These are phyloP conservation scores for Centropristis striata DNA, from an alignment of 2,113 vertebrate genomes.

Conservation along the genomic window DNA sequence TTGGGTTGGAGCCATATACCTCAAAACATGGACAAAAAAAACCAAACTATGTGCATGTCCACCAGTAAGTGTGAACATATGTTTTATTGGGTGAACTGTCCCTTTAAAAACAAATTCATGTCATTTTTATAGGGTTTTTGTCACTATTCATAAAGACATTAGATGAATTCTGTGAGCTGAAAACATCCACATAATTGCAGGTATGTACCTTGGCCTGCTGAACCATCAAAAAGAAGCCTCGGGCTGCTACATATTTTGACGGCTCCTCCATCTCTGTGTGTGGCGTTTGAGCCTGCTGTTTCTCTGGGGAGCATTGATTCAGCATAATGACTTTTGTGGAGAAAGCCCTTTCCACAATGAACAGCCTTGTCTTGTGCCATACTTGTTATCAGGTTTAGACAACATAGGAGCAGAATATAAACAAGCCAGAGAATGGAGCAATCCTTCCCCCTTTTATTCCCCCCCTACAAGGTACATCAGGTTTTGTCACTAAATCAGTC, in stretches of 20 bases:
- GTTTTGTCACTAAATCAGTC: constrained; percentile 62
- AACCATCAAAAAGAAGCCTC: constrained; percentile 49
- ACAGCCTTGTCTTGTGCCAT: constrained; percentile 67
- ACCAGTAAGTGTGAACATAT: background rate
- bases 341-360: constrained; percentile 51
- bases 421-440: constrained; percentile 43
- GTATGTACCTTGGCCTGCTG: constrained; percentile 45
- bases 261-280: constrained; percentile 51
- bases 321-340: constrained; percentile 71
- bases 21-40: background rate
- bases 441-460: constrained; percentile 32
- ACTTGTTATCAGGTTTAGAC: constrained; percentile 68
- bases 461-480: constrained; percentile 44
- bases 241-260: constrained; percentile 61
- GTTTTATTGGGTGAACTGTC: background rate
- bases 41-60: background rate
- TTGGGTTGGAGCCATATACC: background rate
- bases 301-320: constrained; percentile 69
- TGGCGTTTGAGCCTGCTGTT: constrained; percentile 49
- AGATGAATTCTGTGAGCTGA: constrained; percentile 19
- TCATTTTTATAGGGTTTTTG: background rate
- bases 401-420: constrained; percentile 54
- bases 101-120: background rate
- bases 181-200: constrained; percentile 55
- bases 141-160: constrained; percentile 15